Base-by-base conservation (phyloP, 1,140 invertebrate species). In the Eciton burchellii region DNA sequence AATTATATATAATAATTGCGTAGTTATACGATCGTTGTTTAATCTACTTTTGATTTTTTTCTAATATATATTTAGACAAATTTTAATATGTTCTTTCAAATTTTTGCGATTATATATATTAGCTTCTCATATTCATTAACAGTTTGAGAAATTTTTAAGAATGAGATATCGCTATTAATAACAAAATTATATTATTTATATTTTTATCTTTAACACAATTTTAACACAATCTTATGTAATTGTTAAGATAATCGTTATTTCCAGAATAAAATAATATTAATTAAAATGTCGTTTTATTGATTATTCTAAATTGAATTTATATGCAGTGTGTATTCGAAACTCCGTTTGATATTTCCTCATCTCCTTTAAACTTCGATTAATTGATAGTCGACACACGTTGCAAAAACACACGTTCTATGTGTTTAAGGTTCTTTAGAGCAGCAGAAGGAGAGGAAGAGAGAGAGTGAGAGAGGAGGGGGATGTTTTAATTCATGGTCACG, bases 391-490 rank as follows among this genome's bases (percentile, higher is more conserved):
- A 49, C 24, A 21, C 81, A 87, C 84, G 84, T 56, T 79, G 16
- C 57, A 81, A 63, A 79, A 86, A 70, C 71, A n/a, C 59, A 70
- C 45, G 19, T 74, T 88, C 73, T 35, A 76, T 57, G 52, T 35
- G 5, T 29, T 19, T 84, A 81, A 86, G 84, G 84, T 84, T 81
- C 70, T 56, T 81, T 41, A 21, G 16, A 8, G 16, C 14, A n/a
- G 19, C 1, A 5, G 72, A 66, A 76, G 29, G 24, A 81, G 57
- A 63, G 66, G 74, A 76, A 74, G 83, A 62, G 74, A 71, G 74
- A 83, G 62, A 49, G n/a, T n/a, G 84, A 63, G 70, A 72, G 74
- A 76, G 82, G 83, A 62, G 74, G 65, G 74, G 83, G 62, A 49
- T 70, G 49, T 68, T 63, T 54, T 56, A 74, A 81, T 60, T 87